Percentiles rank a stretch among this genome's conserved stretches.
Evolutionary conservation across 2,888 invertebrate genomes (phyloP).

Genomic region (Lomographa bimaculata): DNA sequence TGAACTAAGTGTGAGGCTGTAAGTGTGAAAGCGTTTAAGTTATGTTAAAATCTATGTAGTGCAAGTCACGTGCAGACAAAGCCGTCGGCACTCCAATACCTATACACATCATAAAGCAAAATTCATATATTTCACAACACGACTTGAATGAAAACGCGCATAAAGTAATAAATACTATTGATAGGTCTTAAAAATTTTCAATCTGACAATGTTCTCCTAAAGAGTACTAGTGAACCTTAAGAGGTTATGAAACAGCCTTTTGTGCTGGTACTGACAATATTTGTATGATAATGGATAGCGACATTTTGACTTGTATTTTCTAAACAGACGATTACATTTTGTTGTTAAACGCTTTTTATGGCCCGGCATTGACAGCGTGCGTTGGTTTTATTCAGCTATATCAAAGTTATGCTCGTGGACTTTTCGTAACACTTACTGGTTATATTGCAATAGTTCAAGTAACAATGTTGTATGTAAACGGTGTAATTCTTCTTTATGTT

Average conservation of each 20-base stretch:
- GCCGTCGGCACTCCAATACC: too few relatives aligned
- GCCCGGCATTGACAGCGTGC: slow-evolving; percentile 17
- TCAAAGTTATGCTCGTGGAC: slow-evolving; percentile 19
- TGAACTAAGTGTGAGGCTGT: too few relatives aligned
- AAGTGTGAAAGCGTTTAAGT: too few relatives aligned
- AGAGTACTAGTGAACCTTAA: slow-evolving; percentile 17
- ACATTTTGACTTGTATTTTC: slow-evolving; percentile 20
- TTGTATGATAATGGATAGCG: slow-evolving; percentile 27
- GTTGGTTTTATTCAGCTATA: slow-evolving; percentile 23
- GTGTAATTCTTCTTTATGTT: slow-evolving; percentile 24
- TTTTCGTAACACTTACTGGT: slow-evolving; percentile 24
- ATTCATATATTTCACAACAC: slow-evolving; percentile 34
- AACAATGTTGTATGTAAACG: slow-evolving; percentile 18
- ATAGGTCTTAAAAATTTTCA: slow-evolving; percentile 4
- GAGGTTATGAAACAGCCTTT: slow-evolving; percentile 18
- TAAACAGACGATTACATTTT: slow-evolving; percentile 13
- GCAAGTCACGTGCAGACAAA: too few relatives aligned
- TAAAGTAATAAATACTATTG: slow-evolving; percentile 28
- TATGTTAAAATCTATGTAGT: too few relatives aligned
- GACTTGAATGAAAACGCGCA: slow-evolving; percentile 34
- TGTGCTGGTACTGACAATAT: slow-evolving; percentile 11
- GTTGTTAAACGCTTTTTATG: slow-evolving; percentile 26
- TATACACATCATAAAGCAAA: too few relatives aligned
- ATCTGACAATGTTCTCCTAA: too few relatives aligned
- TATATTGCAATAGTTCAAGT: slow-evolving; percentile 21